Conservation (phyloP, 1,140 invertebrate genomes). For the Drosophila parabipectinata region DNA sequence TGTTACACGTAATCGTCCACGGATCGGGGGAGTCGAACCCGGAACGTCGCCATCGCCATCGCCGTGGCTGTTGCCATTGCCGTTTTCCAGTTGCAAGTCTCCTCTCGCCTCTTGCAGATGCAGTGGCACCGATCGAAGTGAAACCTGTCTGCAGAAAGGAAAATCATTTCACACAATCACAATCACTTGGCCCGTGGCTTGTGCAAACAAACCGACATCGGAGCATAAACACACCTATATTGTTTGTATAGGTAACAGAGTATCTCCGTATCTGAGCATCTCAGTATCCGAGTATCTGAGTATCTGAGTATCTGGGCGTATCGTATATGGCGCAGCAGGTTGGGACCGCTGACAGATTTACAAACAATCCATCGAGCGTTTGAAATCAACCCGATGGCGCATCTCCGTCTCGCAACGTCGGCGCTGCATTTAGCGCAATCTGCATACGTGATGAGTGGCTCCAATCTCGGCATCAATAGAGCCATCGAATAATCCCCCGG, state of each 20-base stretch:
- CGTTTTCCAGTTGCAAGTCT: not conserved
- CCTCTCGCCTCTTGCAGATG: slow-evolving; percentile 28
- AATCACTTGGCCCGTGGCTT: slow-evolving; percentile 64
- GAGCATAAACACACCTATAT: slow-evolving; percentile 54
- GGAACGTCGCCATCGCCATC: slow-evolving; percentile 50
- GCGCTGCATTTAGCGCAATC: slow-evolving; percentile 54
- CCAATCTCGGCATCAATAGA: slow-evolving; percentile 47
- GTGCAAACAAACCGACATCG: slow-evolving; percentile 67
- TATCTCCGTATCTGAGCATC: slow-evolving; percentile 5
- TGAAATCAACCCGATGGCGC: slow-evolving; percentile 52
- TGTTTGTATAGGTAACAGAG: slow-evolving; percentile 9
- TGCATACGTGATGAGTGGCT: slow-evolving; percentile 31
- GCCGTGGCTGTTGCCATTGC: not conserved
- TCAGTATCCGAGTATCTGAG: not conserved
- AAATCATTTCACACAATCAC: slow-evolving; percentile 76
- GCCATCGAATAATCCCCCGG: slow-evolving; percentile 53
- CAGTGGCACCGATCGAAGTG: slow-evolving; percentile 54
- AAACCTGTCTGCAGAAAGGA: slow-evolving; percentile 79
- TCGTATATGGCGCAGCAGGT: slow-evolving; percentile 60
- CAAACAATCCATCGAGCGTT: slow-evolving; percentile 63
- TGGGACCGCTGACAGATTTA: slow-evolving; percentile 67
- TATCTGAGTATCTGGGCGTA: slow-evolving; percentile 16
- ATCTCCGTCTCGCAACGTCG: slow-evolving; percentile 55
- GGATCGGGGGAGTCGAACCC: slow-evolving; percentile 67
- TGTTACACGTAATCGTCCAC: slow-evolving; percentile 71